Evolutionary conservation across 2,113 vertebrate genomes (phyloP), one percentile per base, ranked within the genome.

Genomic region (Psittacara wagleri): DNA sequence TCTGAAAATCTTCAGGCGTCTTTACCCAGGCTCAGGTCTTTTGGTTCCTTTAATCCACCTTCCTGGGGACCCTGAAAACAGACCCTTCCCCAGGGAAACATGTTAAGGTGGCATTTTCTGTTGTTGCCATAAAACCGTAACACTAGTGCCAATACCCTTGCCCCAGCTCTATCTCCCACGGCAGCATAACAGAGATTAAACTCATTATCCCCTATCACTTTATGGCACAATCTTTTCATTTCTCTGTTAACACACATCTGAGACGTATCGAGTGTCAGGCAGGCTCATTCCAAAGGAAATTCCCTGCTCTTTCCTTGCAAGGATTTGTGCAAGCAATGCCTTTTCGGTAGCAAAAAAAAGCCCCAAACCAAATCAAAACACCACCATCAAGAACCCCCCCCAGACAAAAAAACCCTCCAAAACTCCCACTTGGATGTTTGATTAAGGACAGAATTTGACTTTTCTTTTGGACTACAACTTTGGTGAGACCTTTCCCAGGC

Each of bases 141-240:
- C 0, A 2, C 48, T 75, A 84, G 22, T 89, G 88, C 55, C 57
- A 90, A 73, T 69, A 92, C 28, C 27, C 74, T 43, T 86, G 84
- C 28, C 88, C 88, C 69, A 75, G 46, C 54, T 93, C 48, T 70
- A 6, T 68, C 78, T 96, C 95, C 86, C 95, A 78, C 52, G 66
- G 90, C 72, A 88, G 84, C 55, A 55, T 41, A 83, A 92, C 5
- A 84, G 70, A 88, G 55, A 94, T 82, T 82, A 96, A 94, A 83
- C 78, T 92, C 80, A 90, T 96, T 96, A 96, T 92, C 48, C 69
- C n/a, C 55, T 84, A 90, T 82, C 83, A 84, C 73, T 94, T 94
- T 77, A 95, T 76, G 67, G 83, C 61, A 74, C 76, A 82, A 61
- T 92, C 86, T 96, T 96, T 96, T 96, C 62, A 96, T 96, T 95